phyloP scores from a whole-genome alignment of 2,113 vertebrate species.

The Podarcis cretensis region DNA sequence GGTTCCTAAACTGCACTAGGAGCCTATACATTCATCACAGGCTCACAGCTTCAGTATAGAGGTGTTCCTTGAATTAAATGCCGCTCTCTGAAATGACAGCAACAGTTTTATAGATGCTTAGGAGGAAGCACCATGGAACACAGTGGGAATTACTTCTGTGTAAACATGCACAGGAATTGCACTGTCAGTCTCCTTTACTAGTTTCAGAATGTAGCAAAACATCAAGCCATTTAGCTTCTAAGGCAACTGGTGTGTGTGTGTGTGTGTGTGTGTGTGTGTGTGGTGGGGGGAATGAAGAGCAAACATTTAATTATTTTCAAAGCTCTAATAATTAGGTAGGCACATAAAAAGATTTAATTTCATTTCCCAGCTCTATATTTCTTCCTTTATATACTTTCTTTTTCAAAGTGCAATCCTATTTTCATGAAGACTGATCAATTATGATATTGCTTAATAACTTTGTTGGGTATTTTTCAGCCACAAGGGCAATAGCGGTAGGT shows the following conservation, averaged over 20 bases:
- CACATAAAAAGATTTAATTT: slow-evolving; percentile 14
- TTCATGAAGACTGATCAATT: slow-evolving; percentile 38
- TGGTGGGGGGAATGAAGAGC: background rate
- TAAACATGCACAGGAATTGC: background rate
- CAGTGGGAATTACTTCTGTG: background rate
- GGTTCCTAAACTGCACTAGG: no score
- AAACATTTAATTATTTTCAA: slow-evolving; percentile 38
- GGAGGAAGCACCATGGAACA: background rate
- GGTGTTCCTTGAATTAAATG: background rate
- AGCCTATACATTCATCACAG: background rate
- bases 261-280: no score
- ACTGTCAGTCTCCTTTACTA: background rate
- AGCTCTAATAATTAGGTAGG: slow-evolving; percentile 27
- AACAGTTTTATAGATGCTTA: background rate
- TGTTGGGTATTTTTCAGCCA: slow-evolving; percentile 37
- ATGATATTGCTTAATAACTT: slow-evolving; percentile 40
- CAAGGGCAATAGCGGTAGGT: slow-evolving; percentile 12
- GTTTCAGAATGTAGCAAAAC: background rate
- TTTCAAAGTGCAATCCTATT: slow-evolving; percentile 22
- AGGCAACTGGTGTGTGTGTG: background rate
- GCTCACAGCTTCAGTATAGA: background rate
- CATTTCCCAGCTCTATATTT: slow-evolving; percentile 27
- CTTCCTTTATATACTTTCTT: slow-evolving; percentile 34
- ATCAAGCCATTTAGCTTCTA: background rate
- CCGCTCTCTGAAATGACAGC: background rate